Evolutionary conservation across 2,113 vertebrate genomes (phyloP).

Genomic region (Thunnus maccoyii): DNA sequence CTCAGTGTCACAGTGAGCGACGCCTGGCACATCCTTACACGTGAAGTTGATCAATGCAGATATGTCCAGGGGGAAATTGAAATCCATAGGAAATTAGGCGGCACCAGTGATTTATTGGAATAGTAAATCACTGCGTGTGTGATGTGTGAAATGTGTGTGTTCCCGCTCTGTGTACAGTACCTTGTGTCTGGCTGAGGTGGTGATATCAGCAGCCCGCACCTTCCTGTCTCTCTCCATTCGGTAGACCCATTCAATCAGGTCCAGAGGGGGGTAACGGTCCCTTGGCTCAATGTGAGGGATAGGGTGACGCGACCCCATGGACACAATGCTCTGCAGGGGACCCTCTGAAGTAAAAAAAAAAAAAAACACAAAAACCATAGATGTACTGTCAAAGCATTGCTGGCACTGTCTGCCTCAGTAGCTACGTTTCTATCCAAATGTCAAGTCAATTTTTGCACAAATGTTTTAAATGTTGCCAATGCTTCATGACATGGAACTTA

Average conservation of each 20-base stretch:
- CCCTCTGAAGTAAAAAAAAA: slow-evolving; percentile 49
- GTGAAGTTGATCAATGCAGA: slow-evolving; percentile 85
- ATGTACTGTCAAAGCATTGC: slow-evolving; percentile 16
- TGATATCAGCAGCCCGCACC: slow-evolving; percentile 69
- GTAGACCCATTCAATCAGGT: slow-evolving; percentile 73
- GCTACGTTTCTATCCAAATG: slow-evolving; percentile 40
- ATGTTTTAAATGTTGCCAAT: slow-evolving; percentile 17
- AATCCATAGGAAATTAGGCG: slow-evolving; percentile 87
- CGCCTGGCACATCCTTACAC: slow-evolving; percentile 80
- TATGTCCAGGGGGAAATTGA: slow-evolving; percentile 84
- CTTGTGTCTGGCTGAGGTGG: slow-evolving; percentile 44
- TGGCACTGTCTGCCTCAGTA: slow-evolving; percentile 1
- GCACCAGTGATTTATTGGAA: slow-evolving; percentile 84
- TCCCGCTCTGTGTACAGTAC: slow-evolving; percentile 65
- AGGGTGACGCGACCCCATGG: slow-evolving; percentile 66
- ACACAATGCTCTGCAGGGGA: slow-evolving; percentile 66
- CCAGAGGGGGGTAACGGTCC: slow-evolving; percentile 42
- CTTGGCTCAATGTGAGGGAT: slow-evolving; percentile 53
- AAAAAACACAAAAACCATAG: background rate
- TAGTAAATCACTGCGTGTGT: slow-evolving; percentile 77
- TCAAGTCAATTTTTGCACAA: slow-evolving; percentile 29
- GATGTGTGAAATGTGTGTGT: slow-evolving; percentile 53
- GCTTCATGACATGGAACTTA: background rate
- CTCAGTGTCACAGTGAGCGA: slow-evolving; percentile 81
- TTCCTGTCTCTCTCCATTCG: slow-evolving; percentile 68